phyloP scores from a whole-genome alignment of 2,113 vertebrate species.

The Varanus salvator region DNA sequence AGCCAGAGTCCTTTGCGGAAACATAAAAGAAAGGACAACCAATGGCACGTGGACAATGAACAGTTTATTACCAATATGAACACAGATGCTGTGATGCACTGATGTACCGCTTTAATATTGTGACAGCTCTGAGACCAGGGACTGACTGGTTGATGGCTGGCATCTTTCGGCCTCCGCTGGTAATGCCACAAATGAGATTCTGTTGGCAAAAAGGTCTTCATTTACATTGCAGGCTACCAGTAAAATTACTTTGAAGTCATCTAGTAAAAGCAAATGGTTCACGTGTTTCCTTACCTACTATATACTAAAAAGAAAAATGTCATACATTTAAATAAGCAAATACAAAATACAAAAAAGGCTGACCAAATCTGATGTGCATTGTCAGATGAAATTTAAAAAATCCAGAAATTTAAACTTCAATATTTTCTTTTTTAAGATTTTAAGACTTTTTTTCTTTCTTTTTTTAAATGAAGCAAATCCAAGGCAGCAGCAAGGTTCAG shows the following conservation, averaged over 20 bases:
- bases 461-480: constrained; percentile 76
- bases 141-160: constrained; percentile 75
- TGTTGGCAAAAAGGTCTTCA: constrained; percentile 78
- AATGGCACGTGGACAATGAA: constrained; percentile 81
- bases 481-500: constrained; percentile 89
- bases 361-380: constrained; percentile 88
- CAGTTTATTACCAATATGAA: constrained; percentile 93
- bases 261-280: constrained; percentile 82
- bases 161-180: constrained; percentile 75
- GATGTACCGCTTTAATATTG: constrained; percentile 81
- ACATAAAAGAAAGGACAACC: constrained; percentile 56
- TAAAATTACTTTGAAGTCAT: constrained; percentile 79
- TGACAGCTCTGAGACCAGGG: constrained; percentile 74
- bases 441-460: constrained; percentile 78
- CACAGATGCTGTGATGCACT: constrained; percentile 81
- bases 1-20: neutral
- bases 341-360: constrained; percentile 93
- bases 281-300: constrained; percentile 76
- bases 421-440: constrained; percentile 74
- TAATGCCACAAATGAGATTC: constrained; percentile 77
- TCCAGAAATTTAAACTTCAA: constrained; percentile 86
- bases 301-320: constrained; percentile 80
- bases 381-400: constrained; percentile 90
- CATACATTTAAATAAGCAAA: constrained; percentile 89
- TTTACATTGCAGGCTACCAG: constrained; percentile 76